Evolutionary conservation across 2,888 invertebrate species (phyloP), one percentile per base, ranked within the genome.

Genomic region (Geotrupes spiniger): DNA sequence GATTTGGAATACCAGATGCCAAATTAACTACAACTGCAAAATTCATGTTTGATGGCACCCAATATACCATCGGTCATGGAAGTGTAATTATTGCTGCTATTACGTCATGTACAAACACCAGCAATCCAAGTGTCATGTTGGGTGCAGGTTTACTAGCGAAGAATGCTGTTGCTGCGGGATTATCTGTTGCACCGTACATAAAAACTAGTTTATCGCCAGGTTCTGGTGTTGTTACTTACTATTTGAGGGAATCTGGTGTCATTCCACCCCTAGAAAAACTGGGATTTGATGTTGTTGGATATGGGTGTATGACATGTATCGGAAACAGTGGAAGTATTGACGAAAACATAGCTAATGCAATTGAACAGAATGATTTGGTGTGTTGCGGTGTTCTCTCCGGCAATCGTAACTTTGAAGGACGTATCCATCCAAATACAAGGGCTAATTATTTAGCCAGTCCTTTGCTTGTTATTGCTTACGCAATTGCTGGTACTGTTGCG

Each of bases 221-320:
- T 27, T 72, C 72, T 2, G 73, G 73, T 1, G 72, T 73, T 2
- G 73, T 73, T 6, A 73, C 72, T 16, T 66, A 66, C 50, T 76
- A 76, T 59, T 63, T 76, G 3, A 76, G 82, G 69, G 94, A 95
- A 69, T 94, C 94, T 1, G 96, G 96, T 0, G 95, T 98, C 1
- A 82, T 92, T 10, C 91, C 93, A 0, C 88, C 87, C 62, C 73
- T 98, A 45, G 85, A 88, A 61, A 78, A 87, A 66, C 77, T 97
- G 1, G 97, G 97, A 4, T 99, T 98, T 70, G 84, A 92, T 68
- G 86, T 93, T 38, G 96, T 97, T 1, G 98, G 98, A n/a, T 99
- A 97, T 67, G 98, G 98, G 0, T 99, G 99, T 71, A 98, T 97
- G 97, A 98, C 98, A 0, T 99, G 99, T 69, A 99, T 99, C 60